Conservation (phyloP, 2,113 vertebrate genomes). For the Euleptes europaea region DNA sequence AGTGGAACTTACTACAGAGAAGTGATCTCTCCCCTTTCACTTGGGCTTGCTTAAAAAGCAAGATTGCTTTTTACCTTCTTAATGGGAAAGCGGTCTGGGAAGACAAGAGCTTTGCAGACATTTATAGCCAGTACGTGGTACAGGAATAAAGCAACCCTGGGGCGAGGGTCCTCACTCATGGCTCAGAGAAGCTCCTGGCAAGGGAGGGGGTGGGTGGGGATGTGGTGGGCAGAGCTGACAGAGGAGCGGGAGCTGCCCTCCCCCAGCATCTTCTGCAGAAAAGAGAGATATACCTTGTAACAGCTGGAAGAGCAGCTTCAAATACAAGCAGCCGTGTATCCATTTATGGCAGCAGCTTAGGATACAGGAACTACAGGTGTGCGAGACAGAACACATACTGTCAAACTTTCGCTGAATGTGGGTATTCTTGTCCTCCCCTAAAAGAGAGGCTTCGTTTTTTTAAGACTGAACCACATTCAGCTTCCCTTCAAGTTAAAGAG, state of each 20-base stretch:
- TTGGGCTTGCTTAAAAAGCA: neutral
- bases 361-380: fast-evolving
- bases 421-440: neutral
- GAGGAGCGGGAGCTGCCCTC: fast-evolving
- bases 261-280: constrained; percentile 23
- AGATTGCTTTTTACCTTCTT: constrained; percentile 8
- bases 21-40: neutral
- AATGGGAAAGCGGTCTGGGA: neutral
- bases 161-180: constrained; percentile 30
- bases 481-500: constrained; percentile 8
- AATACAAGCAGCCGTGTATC: neutral
- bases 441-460: constrained; percentile 1
- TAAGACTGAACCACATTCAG: constrained; percentile 15
- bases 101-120: constrained; percentile 8
- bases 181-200: constrained; percentile 35
- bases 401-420: constrained; percentile 18
- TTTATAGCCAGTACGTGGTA: constrained; percentile 28
- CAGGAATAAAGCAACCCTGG: constrained; percentile 7
- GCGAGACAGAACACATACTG: neutral
- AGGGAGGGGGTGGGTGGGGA: neutral
- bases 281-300: neutral
- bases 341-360: neutral
- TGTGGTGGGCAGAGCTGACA: neutral
- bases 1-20: neutral
- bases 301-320: constrained; percentile 2